Evolutionary conservation across 2,888 invertebrate genomes (phyloP).

Genomic region (Dicranocentrus wangi): DNA sequence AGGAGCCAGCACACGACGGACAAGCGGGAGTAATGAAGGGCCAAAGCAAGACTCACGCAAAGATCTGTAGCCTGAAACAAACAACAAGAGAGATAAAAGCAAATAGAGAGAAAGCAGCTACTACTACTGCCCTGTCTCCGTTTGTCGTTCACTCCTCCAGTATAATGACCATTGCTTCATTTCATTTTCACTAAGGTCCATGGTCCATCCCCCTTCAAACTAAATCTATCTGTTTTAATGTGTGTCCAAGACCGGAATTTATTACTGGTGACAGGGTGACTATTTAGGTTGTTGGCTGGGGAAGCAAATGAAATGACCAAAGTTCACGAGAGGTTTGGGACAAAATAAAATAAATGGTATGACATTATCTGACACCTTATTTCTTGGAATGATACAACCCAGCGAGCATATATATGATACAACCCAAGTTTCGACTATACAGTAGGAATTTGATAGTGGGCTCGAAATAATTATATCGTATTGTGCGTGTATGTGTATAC

Average conservation of each 20-base stretch:
- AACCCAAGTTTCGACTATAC: no score
- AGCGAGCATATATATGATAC: no score
- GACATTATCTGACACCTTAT: not conserved
- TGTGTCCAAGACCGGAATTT: not conserved
- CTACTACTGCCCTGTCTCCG: not conserved
- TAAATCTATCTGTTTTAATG: not conserved
- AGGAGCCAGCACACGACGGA: slow-evolving; percentile 82
- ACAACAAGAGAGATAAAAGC: slow-evolving; percentile 40
- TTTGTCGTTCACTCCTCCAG: not conserved
- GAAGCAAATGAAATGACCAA: not conserved
- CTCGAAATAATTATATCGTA: not conserved
- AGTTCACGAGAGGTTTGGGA: not conserved
- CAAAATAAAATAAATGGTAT: slow-evolving; percentile 6
- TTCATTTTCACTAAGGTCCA: not conserved
- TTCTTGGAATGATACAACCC: not conserved
- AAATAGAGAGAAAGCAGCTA: slow-evolving; percentile 18
- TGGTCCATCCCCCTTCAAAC: not conserved
- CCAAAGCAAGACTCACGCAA: slow-evolving; percentile 79
- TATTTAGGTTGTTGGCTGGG: not conserved
- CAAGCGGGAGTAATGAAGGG: slow-evolving; percentile 80
- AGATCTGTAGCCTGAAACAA: slow-evolving; percentile 78
- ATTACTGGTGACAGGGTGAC: not conserved
- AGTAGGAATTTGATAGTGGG: not conserved
- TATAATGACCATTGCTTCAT: slow-evolving; percentile 2
- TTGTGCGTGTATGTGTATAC: not conserved